Evolutionary conservation across 2,113 vertebrate species (phyloP).

Genomic region (Upupa epops): DNA sequence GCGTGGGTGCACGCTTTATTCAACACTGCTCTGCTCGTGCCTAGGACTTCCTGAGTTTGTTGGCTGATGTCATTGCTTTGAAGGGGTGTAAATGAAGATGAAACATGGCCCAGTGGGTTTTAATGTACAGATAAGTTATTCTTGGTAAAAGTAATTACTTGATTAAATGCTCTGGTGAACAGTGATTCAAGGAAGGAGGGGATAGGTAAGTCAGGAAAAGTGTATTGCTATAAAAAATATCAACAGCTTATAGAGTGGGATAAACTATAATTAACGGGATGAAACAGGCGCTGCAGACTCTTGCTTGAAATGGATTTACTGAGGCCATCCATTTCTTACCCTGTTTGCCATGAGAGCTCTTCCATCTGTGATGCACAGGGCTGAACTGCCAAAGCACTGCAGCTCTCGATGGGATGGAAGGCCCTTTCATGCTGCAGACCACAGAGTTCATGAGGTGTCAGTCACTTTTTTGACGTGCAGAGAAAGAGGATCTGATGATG

Average conservation of each 20-base stretch:
- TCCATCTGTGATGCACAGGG: neutral
- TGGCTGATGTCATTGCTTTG: neutral
- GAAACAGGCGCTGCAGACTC: neutral
- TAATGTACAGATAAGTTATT: neutral
- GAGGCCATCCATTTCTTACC: neutral
- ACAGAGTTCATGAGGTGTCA: neutral
- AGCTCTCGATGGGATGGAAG: neutral
- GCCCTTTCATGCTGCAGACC: neutral
- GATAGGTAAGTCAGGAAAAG: conserved; percentile 1
- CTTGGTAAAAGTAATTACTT: conserved; percentile 35
- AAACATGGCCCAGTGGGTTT: neutral
- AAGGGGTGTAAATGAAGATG: neutral
- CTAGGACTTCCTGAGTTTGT: neutral
- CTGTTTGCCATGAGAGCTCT: neutral
- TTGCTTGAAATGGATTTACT: neutral
- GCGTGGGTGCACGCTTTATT: neutral
- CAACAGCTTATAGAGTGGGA: neutral
- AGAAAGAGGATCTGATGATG: neutral
- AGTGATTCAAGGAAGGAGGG: conserved; percentile 15
- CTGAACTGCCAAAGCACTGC: neutral
- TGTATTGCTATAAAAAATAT: neutral
- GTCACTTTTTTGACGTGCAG: neutral
- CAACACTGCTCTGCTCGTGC: neutral
- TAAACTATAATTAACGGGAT: neutral
- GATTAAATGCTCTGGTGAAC: conserved; percentile 30